phyloP scores from a whole-genome alignment of 2,113 vertebrate genomes.

The Cyrtonyx montezumae region DNA sequence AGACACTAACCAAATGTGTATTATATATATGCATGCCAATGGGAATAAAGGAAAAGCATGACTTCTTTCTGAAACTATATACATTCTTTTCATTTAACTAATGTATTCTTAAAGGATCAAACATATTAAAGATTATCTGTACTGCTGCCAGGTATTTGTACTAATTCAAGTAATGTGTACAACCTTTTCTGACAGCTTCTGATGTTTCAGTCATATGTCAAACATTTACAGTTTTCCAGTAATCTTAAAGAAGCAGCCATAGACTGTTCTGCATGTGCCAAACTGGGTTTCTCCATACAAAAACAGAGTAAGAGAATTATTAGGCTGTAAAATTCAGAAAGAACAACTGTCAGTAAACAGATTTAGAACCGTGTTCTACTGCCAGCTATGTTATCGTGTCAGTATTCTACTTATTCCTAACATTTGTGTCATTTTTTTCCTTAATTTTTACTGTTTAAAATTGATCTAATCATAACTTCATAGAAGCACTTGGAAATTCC shows the following conservation, averaged over 20 bases:
- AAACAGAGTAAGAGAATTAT: not conserved
- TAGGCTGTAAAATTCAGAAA: not conserved
- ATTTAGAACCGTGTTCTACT: not conserved
- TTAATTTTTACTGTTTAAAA: not conserved
- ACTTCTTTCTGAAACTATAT: not conserved
- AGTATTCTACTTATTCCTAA: rapidly evolving
- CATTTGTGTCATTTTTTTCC: not conserved
- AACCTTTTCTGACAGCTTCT: conserved; percentile 37
- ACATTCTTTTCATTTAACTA: conserved; percentile 1
- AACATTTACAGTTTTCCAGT: not conserved
- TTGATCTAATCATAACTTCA: not conserved
- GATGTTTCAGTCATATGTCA: conserved; percentile 18
- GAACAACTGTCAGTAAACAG: not conserved
- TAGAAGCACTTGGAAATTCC: not conserved
- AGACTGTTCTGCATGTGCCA: not conserved
- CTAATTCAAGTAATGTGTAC: conserved; percentile 37
- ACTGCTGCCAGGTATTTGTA: conserved; percentile 47
- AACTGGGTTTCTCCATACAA: not conserved
- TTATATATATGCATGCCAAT: not conserved
- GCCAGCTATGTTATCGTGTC: not conserved
- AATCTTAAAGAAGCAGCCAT: not conserved
- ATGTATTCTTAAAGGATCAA: conserved; percentile 20
- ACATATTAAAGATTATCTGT: conserved; percentile 40
- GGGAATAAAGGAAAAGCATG: not conserved
- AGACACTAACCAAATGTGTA: not conserved